Evolutionary conservation across 1,140 invertebrate species (phyloP), one percentile per base, ranked within the genome.

Genomic region (Lasioglossum albipes): DNA sequence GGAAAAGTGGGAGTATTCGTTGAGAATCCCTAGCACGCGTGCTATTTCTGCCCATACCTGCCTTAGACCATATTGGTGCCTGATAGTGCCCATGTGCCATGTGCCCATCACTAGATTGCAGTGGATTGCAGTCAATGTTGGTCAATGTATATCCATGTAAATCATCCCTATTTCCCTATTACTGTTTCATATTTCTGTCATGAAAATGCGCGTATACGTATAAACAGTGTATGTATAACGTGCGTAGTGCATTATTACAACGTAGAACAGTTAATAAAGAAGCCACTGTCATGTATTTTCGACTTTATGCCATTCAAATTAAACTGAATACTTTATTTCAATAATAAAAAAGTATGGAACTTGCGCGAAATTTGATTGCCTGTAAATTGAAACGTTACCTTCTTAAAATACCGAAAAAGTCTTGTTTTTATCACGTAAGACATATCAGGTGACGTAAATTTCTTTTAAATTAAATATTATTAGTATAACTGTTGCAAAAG

Each of bases 401-500:
- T 27, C 76, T 93, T 5, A 84, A 89, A 49, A 68, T 86, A 16
- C 75, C 90, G 2, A 88, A 87, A 74, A 89, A 81, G 81, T 82
- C 85, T 69, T 84, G 61, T 72, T 75, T 87, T 22, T 86, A 89
- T 76, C 79, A 86, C 31, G 87, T 89, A 57, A 90, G 87, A 80
- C 90, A 90, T 49, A 89, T 92, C 66, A 93, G 91, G 92, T 93
- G 67, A 62, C 66, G 27, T 59, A 72, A 18, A 71, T 31, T 66
- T 61, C 6, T 22, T 66, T 70, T 2, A 66, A 22, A 27, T 62
- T 49, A 31, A 54, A 57, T 31, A 7, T 49, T n/a, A 65, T 20
- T 57, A 57, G 16, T 20, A 16, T 64, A 16, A n/a, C 20, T 7
- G 16, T 68, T 65, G 10, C 27, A 42, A 52, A 7, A 27, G 62